A percentile compares a stretch with the other conserved stretches of the same genome.
phyloP scores from a whole-genome alignment of 1,140 invertebrate species.

The Meloidogyne hapla region DNA sequence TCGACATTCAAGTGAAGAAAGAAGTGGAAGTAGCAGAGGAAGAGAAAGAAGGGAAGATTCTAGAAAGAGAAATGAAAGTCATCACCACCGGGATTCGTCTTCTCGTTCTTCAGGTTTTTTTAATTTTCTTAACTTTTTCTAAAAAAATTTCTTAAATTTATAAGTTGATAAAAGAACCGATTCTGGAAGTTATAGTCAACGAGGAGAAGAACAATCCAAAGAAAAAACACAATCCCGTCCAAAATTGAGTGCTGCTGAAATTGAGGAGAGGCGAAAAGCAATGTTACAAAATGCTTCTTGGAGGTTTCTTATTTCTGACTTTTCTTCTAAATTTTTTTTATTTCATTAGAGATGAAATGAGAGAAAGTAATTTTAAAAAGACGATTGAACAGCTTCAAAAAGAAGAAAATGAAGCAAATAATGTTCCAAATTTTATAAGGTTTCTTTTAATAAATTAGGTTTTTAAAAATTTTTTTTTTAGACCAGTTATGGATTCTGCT shows the following conservation, averaged over 20 bases:
- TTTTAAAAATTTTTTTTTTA: neutral
- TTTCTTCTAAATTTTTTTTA: neutral
- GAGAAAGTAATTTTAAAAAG: conserved; percentile 15
- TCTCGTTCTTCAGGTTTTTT: neutral
- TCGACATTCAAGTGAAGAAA: conserved; percentile 8
- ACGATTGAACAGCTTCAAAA: conserved; percentile 7
- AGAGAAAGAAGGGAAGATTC: neutral
- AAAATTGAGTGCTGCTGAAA: conserved; percentile 29
- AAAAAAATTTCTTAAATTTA: too few species aligned
- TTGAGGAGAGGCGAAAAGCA: conserved; percentile 26
- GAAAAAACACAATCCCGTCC: neutral
- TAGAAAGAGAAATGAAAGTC: neutral
- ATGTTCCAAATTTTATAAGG: conserved; percentile 17
- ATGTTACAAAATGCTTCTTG: conserved; percentile 34
- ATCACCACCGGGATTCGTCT: neutral
- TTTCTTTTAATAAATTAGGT: neutral
- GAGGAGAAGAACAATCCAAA: neutral
- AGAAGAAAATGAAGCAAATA: conserved; percentile 7
- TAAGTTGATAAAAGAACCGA: too few species aligned
- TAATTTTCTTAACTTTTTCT: too few species aligned
- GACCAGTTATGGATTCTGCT: conserved; percentile 11
- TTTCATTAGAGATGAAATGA: conserved; percentile 20
- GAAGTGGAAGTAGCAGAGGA: conserved; percentile 1
- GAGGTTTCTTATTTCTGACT: conserved; percentile 4
- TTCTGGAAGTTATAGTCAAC: neutral